Percentiles rank a stretch among this genome's conserved stretches.
These are phyloP conservation scores for Dendrolimus kikuchii DNA, from an alignment of 1,140 invertebrate species.

Conservation along the genomic window DNA sequence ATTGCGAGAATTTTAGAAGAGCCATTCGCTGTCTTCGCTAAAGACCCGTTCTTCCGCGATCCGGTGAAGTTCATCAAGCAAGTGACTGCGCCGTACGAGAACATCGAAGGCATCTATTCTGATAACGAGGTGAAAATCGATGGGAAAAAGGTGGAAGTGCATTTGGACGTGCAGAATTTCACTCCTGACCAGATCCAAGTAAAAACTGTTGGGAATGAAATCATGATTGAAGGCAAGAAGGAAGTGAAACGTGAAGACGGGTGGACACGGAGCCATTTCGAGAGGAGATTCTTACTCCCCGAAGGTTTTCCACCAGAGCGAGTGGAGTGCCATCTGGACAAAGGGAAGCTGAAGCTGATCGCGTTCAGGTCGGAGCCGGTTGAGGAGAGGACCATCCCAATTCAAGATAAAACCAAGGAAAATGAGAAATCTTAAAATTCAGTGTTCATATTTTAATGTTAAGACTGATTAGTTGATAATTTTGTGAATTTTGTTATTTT, in stretches of 20 bases:
- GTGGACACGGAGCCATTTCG: conserved; percentile 79
- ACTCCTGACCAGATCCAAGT: conserved; percentile 86
- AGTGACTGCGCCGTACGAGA: conserved; percentile 32
- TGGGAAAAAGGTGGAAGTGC: conserved; percentile 73
- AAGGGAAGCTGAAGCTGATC: conserved; percentile 48
- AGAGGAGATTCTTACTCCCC: conserved; percentile 77
- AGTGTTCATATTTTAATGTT: neutral
- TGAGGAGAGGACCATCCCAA: conserved; percentile 40
- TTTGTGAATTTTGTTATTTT: no score
- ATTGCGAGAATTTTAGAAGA: conserved; percentile 44
- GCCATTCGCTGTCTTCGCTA: conserved; percentile 40
- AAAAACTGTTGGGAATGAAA: conserved; percentile 79
- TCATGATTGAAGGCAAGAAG: conserved; percentile 81
- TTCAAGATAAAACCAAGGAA: conserved; percentile 43
- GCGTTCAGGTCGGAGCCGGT: conserved; percentile 56
- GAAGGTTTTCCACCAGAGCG: conserved; percentile 67
- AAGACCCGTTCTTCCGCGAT: conserved; percentile 59
- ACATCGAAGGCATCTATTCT: conserved; percentile 54
- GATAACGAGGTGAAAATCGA: conserved; percentile 69
- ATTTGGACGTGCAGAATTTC: conserved; percentile 85
- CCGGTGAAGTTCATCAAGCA: conserved; percentile 48
- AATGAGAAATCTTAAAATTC: conserved; percentile 13
- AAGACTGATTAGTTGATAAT: neutral
- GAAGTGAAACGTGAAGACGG: conserved; percentile 81
- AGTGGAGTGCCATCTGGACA: conserved; percentile 60